Evolutionary conservation across 53 echinoderm and acorn worm species (phyloP).

Genomic region (Actinopyga echinites): DNA sequence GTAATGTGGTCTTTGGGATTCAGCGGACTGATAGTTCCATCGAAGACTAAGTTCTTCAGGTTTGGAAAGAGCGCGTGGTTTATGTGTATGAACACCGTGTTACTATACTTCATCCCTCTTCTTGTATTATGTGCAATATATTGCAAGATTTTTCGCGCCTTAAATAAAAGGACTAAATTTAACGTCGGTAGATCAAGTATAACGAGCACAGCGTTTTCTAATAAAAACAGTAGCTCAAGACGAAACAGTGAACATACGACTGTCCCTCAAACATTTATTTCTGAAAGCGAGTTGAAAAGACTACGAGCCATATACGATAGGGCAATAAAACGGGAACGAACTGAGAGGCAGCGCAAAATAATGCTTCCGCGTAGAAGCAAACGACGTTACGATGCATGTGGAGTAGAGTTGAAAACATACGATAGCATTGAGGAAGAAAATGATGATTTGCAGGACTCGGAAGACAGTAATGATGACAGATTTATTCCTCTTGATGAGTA

Average conservation of each 20-base stretch:
- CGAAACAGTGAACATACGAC: slow-evolving; percentile 61
- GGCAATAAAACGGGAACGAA: slow-evolving; percentile 70
- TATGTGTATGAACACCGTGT: slow-evolving; percentile 72
- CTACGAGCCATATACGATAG: slow-evolving; percentile 79
- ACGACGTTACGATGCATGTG: slow-evolving; percentile 59
- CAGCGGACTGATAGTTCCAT: slow-evolving; percentile 58
- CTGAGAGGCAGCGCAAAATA: slow-evolving; percentile 66
- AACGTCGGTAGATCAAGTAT: slow-evolving; percentile 81
- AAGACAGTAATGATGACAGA: slow-evolving; percentile 9
- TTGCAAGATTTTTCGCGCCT: slow-evolving; percentile 85
- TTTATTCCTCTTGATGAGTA: too few relatives aligned
- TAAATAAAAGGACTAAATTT: slow-evolving; percentile 82
- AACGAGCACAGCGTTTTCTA: slow-evolving; percentile 72
- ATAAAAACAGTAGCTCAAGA: slow-evolving; percentile 62
- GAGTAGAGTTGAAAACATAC: slow-evolving; percentile 65
- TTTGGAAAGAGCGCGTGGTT: slow-evolving; percentile 79
- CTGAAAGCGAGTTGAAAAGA: slow-evolving; percentile 75
- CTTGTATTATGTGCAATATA: slow-evolving; percentile 87
- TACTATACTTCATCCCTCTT: slow-evolving; percentile 91
- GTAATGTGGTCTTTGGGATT: slow-evolving; percentile 78
- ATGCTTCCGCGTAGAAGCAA: slow-evolving; percentile 63
- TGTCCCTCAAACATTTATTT: slow-evolving; percentile 57
- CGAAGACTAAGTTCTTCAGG: slow-evolving; percentile 73
- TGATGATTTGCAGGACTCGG: slow-evolving; percentile 37
- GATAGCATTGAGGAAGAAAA: slow-evolving; percentile 93